Evolutionary conservation across 2,797 vertebrate genomes (phyloP), one percentile per base, ranked within the genome.

Genomic region (Parambassis ranga): DNA sequence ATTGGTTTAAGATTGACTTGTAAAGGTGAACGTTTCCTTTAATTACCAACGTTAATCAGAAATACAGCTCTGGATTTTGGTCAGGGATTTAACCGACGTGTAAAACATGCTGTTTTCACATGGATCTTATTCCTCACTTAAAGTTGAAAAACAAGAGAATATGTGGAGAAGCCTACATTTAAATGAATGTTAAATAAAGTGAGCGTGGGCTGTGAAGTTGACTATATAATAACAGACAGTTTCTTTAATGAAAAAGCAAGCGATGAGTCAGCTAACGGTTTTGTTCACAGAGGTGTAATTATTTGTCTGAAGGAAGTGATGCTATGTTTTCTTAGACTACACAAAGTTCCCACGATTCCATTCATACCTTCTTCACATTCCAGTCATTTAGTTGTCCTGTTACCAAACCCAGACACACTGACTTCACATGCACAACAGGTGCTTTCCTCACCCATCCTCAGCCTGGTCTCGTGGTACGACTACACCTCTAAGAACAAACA

Each of bases 341-440:
- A 50, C 46, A 65, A 69, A 39, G 77, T 89, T 91, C 88, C 62
- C 85, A 89, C 66, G 43, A 89, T 87, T 86, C 83, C 85, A 81
- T 63, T 76, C 88, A 89, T 91, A 63, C 75, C 59, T 72, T 75
- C 59, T 74, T 27, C 43, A 50, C 80, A 89, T 92, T 58, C 81
- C 88, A 37, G 1, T 50, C 86, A 91, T 90, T 84, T 79, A 72
- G 9, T 8, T 49, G 60, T 44, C 30, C 41, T 74, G 65, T 55
- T 38, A 83, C 67, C 77, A 75, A 84, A 81, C 77, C 74, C 65
- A 65, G n/a, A 53, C 43, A 82, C 1, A 11, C 52, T 62, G 57
- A 32, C 36, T 39, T 59, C 67, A 68, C 68, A 58, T 65, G 50
- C 19, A 10, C 10, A 76, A 53, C 62, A 80, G 57, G 39, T 60